These are phyloP conservation scores for Mesitornis unicolor DNA, from an alignment of 2,113 vertebrate species.

Conservation along the genomic window DNA sequence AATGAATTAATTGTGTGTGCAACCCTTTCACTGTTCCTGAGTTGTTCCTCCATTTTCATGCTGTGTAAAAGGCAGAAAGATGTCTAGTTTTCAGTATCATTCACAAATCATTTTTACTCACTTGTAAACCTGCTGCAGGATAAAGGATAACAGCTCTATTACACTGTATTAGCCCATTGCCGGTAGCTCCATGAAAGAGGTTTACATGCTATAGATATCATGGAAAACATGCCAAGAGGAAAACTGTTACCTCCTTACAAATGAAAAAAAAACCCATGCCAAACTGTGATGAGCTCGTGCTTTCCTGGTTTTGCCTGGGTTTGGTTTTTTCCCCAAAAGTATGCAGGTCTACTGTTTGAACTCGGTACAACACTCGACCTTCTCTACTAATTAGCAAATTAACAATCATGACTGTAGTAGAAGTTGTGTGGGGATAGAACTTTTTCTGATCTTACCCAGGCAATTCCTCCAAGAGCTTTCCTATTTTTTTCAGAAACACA, in stretches of 20 bases:
- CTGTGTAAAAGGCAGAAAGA: not conserved
- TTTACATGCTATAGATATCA: not conserved
- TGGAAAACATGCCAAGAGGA: not conserved
- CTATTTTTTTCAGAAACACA: not conserved
- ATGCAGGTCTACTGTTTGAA: not conserved
- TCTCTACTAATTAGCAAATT: not conserved
- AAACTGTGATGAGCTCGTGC: not conserved
- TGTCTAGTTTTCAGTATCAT: not conserved
- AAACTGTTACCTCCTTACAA: not conserved
- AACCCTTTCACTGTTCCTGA: not conserved
- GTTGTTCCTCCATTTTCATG: not conserved
- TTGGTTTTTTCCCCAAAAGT: not conserved
- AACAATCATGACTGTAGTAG: not conserved
- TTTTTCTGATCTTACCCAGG: not conserved
- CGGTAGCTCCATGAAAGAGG: not conserved
- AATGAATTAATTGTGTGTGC: not conserved
- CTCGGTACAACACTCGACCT: not conserved
- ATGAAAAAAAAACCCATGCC: not conserved
- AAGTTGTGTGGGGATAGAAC: not conserved
- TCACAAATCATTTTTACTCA: not conserved
- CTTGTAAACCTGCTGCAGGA: conserved; percentile 23
- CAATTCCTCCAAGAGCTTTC: not conserved
- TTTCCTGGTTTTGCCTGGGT: not conserved
- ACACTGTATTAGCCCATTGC: not conserved
- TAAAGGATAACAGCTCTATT: not conserved